Percentiles rank a stretch among this genome's conserved stretches.
Conservation (phyloP, 1,140 invertebrate species). For the Ephestia elutella region DNA sequence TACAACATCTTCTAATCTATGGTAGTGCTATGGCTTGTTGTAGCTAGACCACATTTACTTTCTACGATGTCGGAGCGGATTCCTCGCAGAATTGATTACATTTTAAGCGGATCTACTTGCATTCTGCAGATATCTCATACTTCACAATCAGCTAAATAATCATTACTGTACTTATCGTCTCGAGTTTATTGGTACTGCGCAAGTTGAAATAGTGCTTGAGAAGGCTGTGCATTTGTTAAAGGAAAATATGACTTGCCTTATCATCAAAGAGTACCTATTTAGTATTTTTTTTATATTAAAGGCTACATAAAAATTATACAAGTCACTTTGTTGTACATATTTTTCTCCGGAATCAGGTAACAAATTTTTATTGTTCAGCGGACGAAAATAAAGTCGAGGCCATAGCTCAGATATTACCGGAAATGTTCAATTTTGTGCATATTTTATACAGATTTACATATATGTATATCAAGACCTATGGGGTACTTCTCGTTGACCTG, state of each 20-base stretch:
- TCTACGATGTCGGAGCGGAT: not conserved
- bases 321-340: too few species aligned
- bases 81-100: not conserved
- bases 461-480: too few species aligned
- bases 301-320: too few species aligned
- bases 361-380: too few species aligned
- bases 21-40: not conserved
- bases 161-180: conserved; percentile 4
- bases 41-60: not conserved
- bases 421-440: too few species aligned
- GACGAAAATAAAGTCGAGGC: too few species aligned
- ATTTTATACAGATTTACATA: too few species aligned
- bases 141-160: conserved; percentile 56
- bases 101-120: conserved; percentile 4
- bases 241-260: not conserved
- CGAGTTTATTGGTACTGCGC: not conserved
- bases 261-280: too few species aligned
- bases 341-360: too few species aligned
- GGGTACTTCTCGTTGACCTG: too few species aligned
- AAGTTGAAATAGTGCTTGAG: not conserved
- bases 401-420: too few species aligned
- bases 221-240: not conserved
- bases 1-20: not conserved
- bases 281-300: too few species aligned
- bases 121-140: conserved; percentile 23